These are phyloP conservation scores for Pyrocephalus nanus DNA, from an alignment of 2,797 vertebrate species.

Conservation along the genomic window DNA sequence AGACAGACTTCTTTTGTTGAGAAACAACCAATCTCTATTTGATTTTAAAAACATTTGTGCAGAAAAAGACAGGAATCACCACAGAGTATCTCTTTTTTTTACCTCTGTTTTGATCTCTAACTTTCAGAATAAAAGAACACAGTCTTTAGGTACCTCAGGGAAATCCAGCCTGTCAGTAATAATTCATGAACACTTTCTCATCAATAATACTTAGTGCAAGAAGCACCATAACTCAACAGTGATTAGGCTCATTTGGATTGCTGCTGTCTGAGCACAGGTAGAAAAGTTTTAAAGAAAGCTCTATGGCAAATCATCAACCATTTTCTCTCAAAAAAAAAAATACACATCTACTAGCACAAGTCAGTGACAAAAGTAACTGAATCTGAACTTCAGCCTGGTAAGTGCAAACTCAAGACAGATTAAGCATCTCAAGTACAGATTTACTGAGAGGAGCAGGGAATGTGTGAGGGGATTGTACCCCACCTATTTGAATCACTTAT, in stretches of 20 bases:
- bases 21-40: neutral
- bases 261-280: neutral
- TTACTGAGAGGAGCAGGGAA: neutral
- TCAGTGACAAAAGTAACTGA: neutral
- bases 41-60: neutral
- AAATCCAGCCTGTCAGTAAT: slow-evolving; percentile 23
- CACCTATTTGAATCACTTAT: neutral
- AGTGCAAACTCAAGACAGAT: neutral
- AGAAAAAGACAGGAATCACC: neutral
- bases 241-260: slow-evolving; percentile 35
- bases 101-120: neutral
- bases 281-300: slow-evolving; percentile 18
- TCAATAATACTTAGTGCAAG: slow-evolving; percentile 49
- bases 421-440: neutral
- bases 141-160: neutral
- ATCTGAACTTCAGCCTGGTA: neutral
- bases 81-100: neutral
- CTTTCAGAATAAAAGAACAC: neutral
- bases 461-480: neutral
- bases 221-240: slow-evolving; percentile 41
- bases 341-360: neutral
- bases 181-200: slow-evolving; percentile 44
- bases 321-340: neutral
- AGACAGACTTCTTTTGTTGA: neutral
- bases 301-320: neutral